A percentile compares a stretch with the other conserved stretches of the same genome.
Evolutionary conservation across 2,888 invertebrate genomes (phyloP).

Genomic region (Leptopilina myrica): DNA sequence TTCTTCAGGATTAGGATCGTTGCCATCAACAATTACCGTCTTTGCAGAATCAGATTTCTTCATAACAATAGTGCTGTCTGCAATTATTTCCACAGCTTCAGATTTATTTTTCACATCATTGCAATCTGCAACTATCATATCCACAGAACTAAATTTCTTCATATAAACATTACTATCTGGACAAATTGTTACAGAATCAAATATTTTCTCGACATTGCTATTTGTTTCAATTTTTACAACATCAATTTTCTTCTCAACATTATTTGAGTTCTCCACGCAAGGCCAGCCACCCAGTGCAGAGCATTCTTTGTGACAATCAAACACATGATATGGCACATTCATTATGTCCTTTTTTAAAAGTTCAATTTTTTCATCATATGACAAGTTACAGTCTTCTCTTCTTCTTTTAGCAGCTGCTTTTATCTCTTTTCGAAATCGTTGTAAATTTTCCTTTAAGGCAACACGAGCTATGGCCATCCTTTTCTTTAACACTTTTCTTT

Average conservation of each 20-base stretch:
- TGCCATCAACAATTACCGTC: too few species aligned
- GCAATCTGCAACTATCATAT: too few species aligned
- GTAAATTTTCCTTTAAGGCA: not conserved
- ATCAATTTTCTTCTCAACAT: too few species aligned
- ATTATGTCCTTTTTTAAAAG: not conserved
- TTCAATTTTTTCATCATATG: not conserved
- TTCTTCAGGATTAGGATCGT: not conserved
- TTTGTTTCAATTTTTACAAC: not conserved
- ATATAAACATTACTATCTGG: too few species aligned
- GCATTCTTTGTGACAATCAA: slow-evolving; percentile 13
- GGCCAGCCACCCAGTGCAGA: not conserved
- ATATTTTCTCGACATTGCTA: not conserved
- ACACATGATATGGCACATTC: not conserved
- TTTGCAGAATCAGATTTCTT: too few species aligned
- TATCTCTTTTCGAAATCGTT: not conserved
- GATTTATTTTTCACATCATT: too few species aligned
- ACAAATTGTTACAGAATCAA: too few species aligned
- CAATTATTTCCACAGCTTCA: too few species aligned
- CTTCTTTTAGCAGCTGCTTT: not conserved
- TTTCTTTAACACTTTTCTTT: not conserved
- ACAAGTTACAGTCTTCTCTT: not conserved
- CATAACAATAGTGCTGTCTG: too few species aligned
- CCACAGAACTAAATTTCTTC: too few species aligned
- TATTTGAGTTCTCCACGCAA: not conserved
- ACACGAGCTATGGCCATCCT: not conserved